phyloP scores from a whole-genome alignment of 2,888 invertebrate species.

The Orthonychiurus folsomi region DNA sequence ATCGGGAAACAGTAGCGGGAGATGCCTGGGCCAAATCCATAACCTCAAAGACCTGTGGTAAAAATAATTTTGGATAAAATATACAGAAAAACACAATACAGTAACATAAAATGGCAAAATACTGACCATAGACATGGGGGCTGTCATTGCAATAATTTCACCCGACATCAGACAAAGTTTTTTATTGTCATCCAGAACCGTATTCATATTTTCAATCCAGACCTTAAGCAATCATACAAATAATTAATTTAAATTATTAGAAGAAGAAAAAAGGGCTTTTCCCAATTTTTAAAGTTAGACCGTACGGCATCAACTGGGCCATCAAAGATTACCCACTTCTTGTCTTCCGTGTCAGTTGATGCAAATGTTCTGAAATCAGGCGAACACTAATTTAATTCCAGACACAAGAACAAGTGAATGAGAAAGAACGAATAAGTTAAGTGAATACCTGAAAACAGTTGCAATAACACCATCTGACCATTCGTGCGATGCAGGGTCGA shows the following conservation, averaged over 20 bases:
- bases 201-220: constrained; percentile 70
- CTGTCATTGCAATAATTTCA: constrained; percentile 74
- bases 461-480: constrained; percentile 84
- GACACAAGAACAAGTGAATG: not conserved
- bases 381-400: no score
- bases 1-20: constrained; percentile 78
- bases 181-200: constrained; percentile 88
- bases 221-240: constrained; percentile 4
- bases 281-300: constrained; percentile 54
- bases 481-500: constrained; percentile 83
- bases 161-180: constrained; percentile 81
- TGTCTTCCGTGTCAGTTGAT: constrained; percentile 60
- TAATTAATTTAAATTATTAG: not conserved
- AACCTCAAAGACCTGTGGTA: constrained; percentile 81
- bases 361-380: constrained; percentile 68
- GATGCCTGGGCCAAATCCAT: constrained; percentile 66
- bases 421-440: not conserved
- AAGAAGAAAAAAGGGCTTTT: no score
- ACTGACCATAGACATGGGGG: constrained; percentile 73
- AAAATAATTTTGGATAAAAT: no score
- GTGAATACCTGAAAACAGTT: constrained; percentile 45
- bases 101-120: no score
- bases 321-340: constrained; percentile 89
- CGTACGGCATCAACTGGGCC: constrained; percentile 83
- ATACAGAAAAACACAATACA: no score